Percentiles rank a stretch among this genome's conserved stretches.
Evolutionary conservation across 2,888 invertebrate genomes (phyloP).

Genomic region (Drosophila neotestacea): DNA sequence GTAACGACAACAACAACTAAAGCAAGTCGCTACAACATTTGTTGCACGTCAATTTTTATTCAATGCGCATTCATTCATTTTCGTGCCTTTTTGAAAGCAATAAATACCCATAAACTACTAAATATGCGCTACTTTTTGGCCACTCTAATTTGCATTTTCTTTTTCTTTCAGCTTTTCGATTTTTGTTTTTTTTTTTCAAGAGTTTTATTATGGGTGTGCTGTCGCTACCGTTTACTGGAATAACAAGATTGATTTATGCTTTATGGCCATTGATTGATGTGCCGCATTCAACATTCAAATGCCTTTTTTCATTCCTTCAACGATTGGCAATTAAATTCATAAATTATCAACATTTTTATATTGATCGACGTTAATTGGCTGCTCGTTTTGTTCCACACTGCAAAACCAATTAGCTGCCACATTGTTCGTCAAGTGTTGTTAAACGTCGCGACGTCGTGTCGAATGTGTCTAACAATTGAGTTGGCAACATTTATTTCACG

Average conservation of each 20-base stretch:
- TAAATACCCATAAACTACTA: constrained; percentile 23
- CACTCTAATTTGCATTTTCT: constrained; percentile 46
- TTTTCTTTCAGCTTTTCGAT: not conserved
- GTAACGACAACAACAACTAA: not conserved
- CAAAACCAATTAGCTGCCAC: constrained; percentile 42
- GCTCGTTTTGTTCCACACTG: constrained; percentile 33
- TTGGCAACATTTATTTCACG: not conserved
- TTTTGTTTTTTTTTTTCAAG: constrained; percentile 7
- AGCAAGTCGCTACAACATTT: constrained; percentile 33
- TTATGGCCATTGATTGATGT: constrained; percentile 64
- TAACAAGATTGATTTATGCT: constrained; percentile 66
- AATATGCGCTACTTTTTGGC: constrained; percentile 24
- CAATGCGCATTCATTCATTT: constrained; percentile 68
- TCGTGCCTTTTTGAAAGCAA: constrained; percentile 53
- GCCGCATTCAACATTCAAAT: constrained; percentile 46
- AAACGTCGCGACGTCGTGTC: constrained; percentile 11
- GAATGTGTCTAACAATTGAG: constrained; percentile 4
- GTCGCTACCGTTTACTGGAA: constrained; percentile 29
- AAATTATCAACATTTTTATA: constrained; percentile 46
- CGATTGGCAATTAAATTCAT: constrained; percentile 66
- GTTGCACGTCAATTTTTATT: constrained; percentile 67
- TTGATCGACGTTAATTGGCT: constrained; percentile 67
- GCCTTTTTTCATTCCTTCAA: constrained; percentile 2
- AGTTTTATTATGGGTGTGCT: constrained; percentile 9
- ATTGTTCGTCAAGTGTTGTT: constrained; percentile 19